These are phyloP conservation scores for Diachrysia chrysitis DNA, from an alignment of 2,888 invertebrate genomes.

Conservation along the genomic window DNA sequence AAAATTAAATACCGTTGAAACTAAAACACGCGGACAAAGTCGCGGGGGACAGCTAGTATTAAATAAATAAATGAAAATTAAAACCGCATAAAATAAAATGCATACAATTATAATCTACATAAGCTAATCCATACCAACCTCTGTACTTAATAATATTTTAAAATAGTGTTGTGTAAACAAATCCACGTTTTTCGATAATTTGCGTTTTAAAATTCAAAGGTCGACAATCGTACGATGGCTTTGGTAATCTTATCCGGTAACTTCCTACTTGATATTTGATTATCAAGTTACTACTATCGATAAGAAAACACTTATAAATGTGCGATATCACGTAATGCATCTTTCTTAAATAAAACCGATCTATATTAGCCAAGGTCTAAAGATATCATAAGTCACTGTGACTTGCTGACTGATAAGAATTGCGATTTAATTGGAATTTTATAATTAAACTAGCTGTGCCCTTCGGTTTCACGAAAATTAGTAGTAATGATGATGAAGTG, in stretches of 20 bases:
- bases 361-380: background rate
- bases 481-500: no score
- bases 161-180: conserved; percentile 40
- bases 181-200: conserved; percentile 16
- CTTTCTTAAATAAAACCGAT: conserved; percentile 5
- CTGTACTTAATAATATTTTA: no score
- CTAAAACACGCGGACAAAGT: no score
- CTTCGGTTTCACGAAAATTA: no score
- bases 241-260: conserved; percentile 38
- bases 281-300: conserved; percentile 21
- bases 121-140: no score
- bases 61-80: no score
- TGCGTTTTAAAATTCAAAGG: conserved; percentile 26
- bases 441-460: no score
- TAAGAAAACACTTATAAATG: conserved; percentile 16
- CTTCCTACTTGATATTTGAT: conserved; percentile 38
- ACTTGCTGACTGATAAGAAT: conserved; percentile 1
- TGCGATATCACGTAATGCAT: conserved; percentile 13
- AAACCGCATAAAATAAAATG: background rate
- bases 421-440: no score
- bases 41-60: no score
- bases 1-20: no score
- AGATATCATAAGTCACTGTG: background rate
- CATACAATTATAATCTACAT: no score
- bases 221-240: conserved; percentile 35